These are phyloP conservation scores for Nasonovia ribisnigri DNA, from an alignment of 2,888 invertebrate genomes.

Conservation along the genomic window DNA sequence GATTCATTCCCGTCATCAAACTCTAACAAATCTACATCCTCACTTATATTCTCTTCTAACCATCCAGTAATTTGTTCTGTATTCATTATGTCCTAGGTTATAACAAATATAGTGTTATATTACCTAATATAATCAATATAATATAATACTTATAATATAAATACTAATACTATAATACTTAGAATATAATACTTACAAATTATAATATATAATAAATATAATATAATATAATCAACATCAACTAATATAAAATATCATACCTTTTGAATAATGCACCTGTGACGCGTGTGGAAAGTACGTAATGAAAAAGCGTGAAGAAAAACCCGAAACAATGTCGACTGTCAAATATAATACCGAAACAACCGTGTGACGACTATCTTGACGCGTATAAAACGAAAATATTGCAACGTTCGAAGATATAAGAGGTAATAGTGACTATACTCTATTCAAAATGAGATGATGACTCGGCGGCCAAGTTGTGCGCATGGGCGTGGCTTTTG, in stretches of 20 bases:
- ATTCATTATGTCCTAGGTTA: conserved; percentile 12
- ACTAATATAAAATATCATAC: conserved; percentile 24
- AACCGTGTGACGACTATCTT: background rate
- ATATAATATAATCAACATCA: background rate
- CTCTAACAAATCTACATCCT: conserved; percentile 9
- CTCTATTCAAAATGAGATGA: too few relatives aligned
- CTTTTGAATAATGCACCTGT: conserved; percentile 27
- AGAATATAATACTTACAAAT: conserved; percentile 2
- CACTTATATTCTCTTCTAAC: conserved; percentile 16
- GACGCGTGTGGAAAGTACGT: conserved; percentile 6
- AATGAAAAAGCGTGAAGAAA: conserved; percentile 18
- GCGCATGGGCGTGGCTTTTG: too few relatives aligned
- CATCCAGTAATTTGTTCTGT: background rate
- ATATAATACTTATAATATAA: too few relatives aligned
- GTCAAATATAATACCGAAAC: conserved; percentile 8
- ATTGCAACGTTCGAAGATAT: conserved; percentile 31
- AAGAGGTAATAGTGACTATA: conserved; percentile 3
- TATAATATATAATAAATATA: background rate
- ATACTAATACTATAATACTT: background rate
- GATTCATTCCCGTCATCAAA: conserved; percentile 26
- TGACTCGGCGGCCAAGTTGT: too few relatives aligned
- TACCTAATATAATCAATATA: conserved; percentile 8
- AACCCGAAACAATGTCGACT: background rate
- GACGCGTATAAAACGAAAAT: conserved; percentile 29
- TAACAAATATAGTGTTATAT: conserved; percentile 9